Evolutionary conservation across 2,797 vertebrate genomes (phyloP), one percentile per base, ranked within the genome.

Genomic region (Orestias chungarensis): DNA sequence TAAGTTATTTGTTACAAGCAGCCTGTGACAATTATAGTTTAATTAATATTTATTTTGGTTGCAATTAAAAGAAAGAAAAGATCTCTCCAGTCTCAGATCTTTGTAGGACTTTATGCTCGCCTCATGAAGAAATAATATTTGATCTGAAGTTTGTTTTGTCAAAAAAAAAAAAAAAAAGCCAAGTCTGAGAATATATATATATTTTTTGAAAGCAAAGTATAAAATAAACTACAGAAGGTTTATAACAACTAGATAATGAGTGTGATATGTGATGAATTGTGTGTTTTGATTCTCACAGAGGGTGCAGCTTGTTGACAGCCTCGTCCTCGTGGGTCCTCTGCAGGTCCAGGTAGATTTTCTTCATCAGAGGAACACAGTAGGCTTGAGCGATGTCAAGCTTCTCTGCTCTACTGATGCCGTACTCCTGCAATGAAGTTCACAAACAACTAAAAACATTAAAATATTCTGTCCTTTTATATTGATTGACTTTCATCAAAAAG

Each of bases 271-370:
- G 54, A 57, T 27, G n/a, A 54, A 17, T 2, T 31, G 49, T 27
- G 25, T 15, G n/a, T 33, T 62, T n/a, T 12, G 20, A n/a, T 20
- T 27, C 66, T 96, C 94, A 99, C 98, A 99, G 91, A 3, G 98
- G 98, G 84, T 99, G 97, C 29, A 99, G 94, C 79, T 99, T 99
- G 94, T 99, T 99, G 89, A 99, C 98, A 44, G 97, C 97, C 88
- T 99, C 98, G 31, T 99, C 98, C 89, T 99, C 98, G 1, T 99
- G 98, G 29, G 98, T 99, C 88, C 98, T 96, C 88, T 99, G 98
- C 49, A 99, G 91, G 89, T 99, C 98, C 78, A 99, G 86, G 75
- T 96, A 96, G 85, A 99, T 99, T 92, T 99, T 99, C 85, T 95
- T 94, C 85, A 99, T 94, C 75, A 99, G 94, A 6, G 98, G 97